Conservation (phyloP, 2,888 invertebrate species). For the Luffia ferchaultella region DNA sequence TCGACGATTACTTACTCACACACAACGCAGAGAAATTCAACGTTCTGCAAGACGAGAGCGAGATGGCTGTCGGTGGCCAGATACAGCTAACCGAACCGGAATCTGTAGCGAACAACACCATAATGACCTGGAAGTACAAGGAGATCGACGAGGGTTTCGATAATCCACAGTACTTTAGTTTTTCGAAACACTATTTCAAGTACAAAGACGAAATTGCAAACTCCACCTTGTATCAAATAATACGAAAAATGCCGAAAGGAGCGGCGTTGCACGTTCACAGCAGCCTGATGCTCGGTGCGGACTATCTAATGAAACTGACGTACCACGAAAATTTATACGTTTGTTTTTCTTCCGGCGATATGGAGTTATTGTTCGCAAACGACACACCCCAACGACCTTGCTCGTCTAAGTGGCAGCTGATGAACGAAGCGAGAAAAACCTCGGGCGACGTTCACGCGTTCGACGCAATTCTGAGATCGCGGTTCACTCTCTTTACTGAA, state of each 20-base stretch:
- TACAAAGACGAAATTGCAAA: constrained; percentile 64
- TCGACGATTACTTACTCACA: constrained; percentile 21
- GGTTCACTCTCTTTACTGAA: constrained; percentile 61
- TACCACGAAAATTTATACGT: constrained; percentile 69
- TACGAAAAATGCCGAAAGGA: constrained; percentile 78
- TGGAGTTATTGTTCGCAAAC: constrained; percentile 41
- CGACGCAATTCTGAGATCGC: constrained; percentile 55
- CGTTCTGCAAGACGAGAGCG: constrained; percentile 44
- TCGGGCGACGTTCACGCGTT: constrained; percentile 47
- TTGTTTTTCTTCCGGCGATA: constrained; percentile 35
- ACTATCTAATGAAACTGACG: constrained; percentile 69
- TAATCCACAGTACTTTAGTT: constrained; percentile 62
- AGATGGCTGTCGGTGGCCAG: constrained; percentile 53
- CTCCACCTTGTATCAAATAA: constrained; percentile 72
- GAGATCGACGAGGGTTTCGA: constrained; percentile 58
- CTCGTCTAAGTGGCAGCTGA: constrained; percentile 48
- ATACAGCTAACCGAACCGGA: constrained; percentile 54
- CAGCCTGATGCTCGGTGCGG: constrained; percentile 66
- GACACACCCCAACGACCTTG: constrained; percentile 35
- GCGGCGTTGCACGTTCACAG: constrained; percentile 75
- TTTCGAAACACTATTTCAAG: constrained; percentile 71
- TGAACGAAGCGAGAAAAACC: constrained; percentile 48
- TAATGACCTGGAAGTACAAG: constrained; percentile 62
- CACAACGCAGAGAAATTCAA: constrained; percentile 25
- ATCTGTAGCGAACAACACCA: constrained; percentile 53